Percentiles rank a stretch among this genome's conserved stretches.
Conservation (phyloP, 2,113 vertebrate species). For the Elgaria multicarinata region DNA sequence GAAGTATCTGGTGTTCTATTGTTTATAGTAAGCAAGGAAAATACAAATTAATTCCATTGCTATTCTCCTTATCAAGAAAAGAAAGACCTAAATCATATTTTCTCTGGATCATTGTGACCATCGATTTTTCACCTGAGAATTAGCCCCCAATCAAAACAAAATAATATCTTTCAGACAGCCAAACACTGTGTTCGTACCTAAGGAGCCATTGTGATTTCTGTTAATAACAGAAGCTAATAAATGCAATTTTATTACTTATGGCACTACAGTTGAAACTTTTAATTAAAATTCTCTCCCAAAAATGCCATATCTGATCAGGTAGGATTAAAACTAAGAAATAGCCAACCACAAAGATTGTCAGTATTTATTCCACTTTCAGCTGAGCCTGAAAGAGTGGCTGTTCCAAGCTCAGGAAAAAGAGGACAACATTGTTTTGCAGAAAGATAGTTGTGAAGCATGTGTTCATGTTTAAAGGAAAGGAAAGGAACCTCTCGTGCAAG, state of each 20-base stretch:
- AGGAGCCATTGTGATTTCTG: neutral
- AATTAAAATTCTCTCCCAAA: neutral
- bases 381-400: neutral
- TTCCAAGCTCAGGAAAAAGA: neutral
- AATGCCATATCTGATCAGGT: conserved; percentile 8
- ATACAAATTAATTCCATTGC: neutral
- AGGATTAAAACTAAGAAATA: conserved; percentile 26
- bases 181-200: neutral
- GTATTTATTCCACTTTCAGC: neutral
- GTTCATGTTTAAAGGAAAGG: neutral
- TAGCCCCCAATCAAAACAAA: conserved; percentile 21
- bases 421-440: neutral
- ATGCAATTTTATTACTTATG: conserved; percentile 17
- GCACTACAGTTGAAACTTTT: conserved; percentile 21
- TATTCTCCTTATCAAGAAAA: neutral
- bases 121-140: conserved; percentile 8
- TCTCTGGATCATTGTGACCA: neutral
- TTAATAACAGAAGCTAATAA: neutral
- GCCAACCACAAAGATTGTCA: neutral
- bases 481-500: too few relatives aligned
- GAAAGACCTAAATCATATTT: neutral
- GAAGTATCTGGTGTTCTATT: neutral
- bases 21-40: neutral
- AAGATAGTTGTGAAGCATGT: neutral
- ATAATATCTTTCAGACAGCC: conserved; percentile 18